Evolutionary conservation across 2,113 vertebrate species (phyloP), one percentile per base, ranked within the genome.

Genomic region (Laterallus jamaicensis): DNA sequence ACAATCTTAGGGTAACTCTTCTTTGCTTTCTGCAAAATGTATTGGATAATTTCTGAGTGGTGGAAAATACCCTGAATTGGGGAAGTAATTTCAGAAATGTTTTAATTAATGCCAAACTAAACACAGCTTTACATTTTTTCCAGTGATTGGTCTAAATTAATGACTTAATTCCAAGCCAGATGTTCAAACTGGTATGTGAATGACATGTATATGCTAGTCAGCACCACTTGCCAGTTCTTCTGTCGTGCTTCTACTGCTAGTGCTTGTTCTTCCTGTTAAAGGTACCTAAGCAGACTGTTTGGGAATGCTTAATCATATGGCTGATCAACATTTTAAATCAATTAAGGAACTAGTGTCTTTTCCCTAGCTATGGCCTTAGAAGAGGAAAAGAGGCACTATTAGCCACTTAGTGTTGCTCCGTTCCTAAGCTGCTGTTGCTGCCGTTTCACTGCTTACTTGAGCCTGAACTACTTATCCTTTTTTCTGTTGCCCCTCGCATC

Each of bases 141-240:
- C 40, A 80, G 82, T 88, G 85, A 69, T 95, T 81, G 85, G 32
- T 95, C 70, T 94, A 93, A 96, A 92, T 93, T 95, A 94, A 87
- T 93, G 93, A 64, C 67, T 94, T 95, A 88, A 88, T 96, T 93
- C 79, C 58, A 93, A 96, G 62, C 78, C 93, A 96, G 90, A 79
- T 97, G 93, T 95, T 93, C 90, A 80, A 10, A 87, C 88, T 94
- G 90, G 70, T 85, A 71, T 85, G 55, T 92, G 75, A 93, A 84
- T 92, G 78, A 87, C 69, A 71, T 47, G 66, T 91, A 68, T 78
- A 49, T 73, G 78, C 84, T 91, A 94, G 84, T 87, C 85, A 93
- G 87, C 87, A 94, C 81, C 92, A 93, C 64, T 92, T 96, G 87
- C 84, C 69, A 73, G 67, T 94, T 94, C 59, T 89, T 89, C 89